Evolutionary conservation across 64 coral and sea anemone species (phyloP).

Genomic region (Cladopsammia gracilis): DNA sequence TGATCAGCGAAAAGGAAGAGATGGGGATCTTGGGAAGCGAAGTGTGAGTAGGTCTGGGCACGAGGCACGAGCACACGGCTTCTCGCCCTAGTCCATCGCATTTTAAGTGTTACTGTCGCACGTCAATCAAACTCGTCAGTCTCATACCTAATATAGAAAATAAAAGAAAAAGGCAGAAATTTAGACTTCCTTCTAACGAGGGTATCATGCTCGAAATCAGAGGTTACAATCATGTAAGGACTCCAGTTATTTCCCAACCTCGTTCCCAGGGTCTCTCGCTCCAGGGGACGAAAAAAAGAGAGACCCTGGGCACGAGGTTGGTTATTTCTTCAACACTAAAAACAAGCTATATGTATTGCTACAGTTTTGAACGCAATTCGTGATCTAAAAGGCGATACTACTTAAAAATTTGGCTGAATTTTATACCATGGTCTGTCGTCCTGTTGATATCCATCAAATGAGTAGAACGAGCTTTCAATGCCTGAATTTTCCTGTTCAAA

Average conservation of each 20-base stretch:
- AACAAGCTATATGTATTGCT: too few species aligned
- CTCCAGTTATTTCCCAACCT: too few species aligned
- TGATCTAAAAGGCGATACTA: not conserved
- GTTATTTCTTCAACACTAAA: too few species aligned
- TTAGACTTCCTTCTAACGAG: not conserved
- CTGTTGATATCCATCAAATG: constrained; percentile 21
- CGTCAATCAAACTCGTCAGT: constrained; percentile 59
- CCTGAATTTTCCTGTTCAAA: not conserved
- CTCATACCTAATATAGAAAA: constrained; percentile 53
- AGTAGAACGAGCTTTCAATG: not conserved
- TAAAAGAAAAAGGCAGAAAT: not conserved
- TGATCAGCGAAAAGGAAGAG: too few species aligned
- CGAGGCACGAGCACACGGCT: too few species aligned
- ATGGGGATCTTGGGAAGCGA: too few species aligned
- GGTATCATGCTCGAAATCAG: too few species aligned
- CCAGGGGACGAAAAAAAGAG: too few species aligned
- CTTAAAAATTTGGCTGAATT: not conserved
- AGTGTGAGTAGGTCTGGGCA: too few species aligned
- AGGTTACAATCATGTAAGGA: too few species aligned
- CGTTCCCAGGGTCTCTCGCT: too few species aligned
- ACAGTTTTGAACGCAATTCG: not conserved
- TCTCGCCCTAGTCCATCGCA: not conserved
- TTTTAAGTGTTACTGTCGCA: not conserved
- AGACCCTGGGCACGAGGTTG: too few species aligned
- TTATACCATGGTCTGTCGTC: constrained; percentile 50